Evolutionary conservation across 2,113 vertebrate genomes (phyloP), one percentile per base, ranked within the genome.

Genomic region (Myrmophylax atrothorax): DNA sequence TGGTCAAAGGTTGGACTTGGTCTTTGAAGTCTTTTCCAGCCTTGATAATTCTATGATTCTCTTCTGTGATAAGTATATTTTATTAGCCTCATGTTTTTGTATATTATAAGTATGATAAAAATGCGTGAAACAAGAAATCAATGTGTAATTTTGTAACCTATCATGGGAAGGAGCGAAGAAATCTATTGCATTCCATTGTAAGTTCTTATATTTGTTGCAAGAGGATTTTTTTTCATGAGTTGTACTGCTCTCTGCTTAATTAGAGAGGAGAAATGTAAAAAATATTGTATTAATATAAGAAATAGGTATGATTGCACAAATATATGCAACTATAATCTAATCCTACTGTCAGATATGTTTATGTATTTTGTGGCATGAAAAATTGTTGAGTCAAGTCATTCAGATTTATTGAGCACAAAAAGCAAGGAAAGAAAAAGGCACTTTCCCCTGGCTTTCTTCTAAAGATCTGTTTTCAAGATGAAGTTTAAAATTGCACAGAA

Each of bases 1-100:
- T 0, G 0, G 38, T 75, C 0, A 0, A 59, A 59, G 16, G 28
- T 5, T 53, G 33, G 23, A 38, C 52, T 46, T 75, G 52, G 25
- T 67, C 23, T 53, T 67, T 28, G 33, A 19, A 8, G 6, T n/a
- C 23, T 89, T 67, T 67, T 52, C 37, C 52, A 59, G 14, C 8
- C 38, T 11, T 60, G 28, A 12, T 46, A 15, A 46, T 67, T 59
- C 28, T 25, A 17, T 46, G 8, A 52, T 9, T 67, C 33, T 38
- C 44, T 59, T 24, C 68, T 81, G 7, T 59, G 28, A 28, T n/a
- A 46, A 67, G 9, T 28, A 19, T 50, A 49, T 89, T 89, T 84
- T 53, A 58, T n/a, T 40, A 42, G 7, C 18, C 5, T 89, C 35
- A 75, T 3, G 26, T 59, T 77, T 84, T 78, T 75, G 12, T 31